Evolutionary conservation across 2,113 vertebrate genomes (phyloP), one percentile per base, ranked within the genome.

Genomic region (Ceuthmochares aereus): DNA sequence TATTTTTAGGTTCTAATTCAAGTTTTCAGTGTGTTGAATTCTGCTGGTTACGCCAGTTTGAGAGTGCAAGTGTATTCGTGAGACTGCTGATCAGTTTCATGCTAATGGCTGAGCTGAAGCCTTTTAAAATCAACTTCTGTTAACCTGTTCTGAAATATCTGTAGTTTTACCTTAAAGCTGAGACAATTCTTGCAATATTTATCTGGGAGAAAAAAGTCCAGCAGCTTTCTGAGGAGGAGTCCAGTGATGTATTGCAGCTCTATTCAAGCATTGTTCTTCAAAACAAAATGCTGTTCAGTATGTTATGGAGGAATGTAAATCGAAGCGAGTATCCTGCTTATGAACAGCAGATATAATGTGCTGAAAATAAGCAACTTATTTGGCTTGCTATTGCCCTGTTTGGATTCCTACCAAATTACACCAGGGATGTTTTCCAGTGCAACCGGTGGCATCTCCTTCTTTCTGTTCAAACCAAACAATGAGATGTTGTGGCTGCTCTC

Each of bases 371-470:
- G 29, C 47, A 21, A 1, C 21, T 70, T 7, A 0, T 8, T 64
- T 59, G 68, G 4, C 23, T 55, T 72, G 2, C 62, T 55, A 20
- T 1, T 84, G 76, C 42, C 67, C 59, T 62, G 8, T 26, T 68
- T 60, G 86, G 51, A 3, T 12, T 42, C 22, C 1, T 32, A 34
- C 32, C 51, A 25, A 25, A 14, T 17, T 15, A 0, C 14, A 29
- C 66, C 72, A 19, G 40, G 14, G 5, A 0, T 1, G 14, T 54
- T 29, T 2, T 0, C 26, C 8, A 15, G 0, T 16, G 6, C 32
- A 68, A 68, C 21, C 0, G 36, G 29, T 25, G 63, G 1, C 49
- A 34, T 40, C 81, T 72, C 77, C 56, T 58, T 4, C 60, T 63
- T 55, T 3, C 78, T 21, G 63, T 82, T 29, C 16, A 3, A 18